Percentiles rank a stretch among this genome's conserved stretches.
phyloP scores from a whole-genome alignment of 2,113 vertebrate genomes.

The Labeo rohita region DNA sequence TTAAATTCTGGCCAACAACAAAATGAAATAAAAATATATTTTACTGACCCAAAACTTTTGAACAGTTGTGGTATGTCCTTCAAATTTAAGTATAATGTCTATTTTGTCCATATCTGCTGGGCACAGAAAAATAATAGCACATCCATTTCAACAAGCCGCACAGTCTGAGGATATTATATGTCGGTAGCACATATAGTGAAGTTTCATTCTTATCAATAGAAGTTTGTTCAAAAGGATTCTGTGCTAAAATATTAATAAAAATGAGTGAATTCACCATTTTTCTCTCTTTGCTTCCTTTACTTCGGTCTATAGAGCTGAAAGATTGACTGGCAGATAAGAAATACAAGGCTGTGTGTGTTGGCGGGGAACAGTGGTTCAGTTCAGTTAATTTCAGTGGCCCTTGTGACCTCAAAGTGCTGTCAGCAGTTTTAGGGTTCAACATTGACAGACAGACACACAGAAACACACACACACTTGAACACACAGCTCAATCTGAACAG shows the following conservation, averaged over 20 bases:
- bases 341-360: background rate
- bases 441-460: background rate
- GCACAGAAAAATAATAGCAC: background rate
- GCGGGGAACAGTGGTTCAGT: slow-evolving; percentile 7
- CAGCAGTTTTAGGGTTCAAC: slow-evolving; percentile 41
- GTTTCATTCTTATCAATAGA: background rate
- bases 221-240: background rate
- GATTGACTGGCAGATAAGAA: slow-evolving; percentile 33
- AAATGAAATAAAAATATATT: background rate
- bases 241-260: background rate
- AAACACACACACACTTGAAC: slow-evolving; percentile 8
- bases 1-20: too few species aligned
- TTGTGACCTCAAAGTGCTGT: slow-evolving; percentile 32
- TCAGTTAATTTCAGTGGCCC: slow-evolving; percentile 15
- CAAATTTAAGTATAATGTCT: background rate
- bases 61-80: background rate
- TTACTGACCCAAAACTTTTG: background rate
- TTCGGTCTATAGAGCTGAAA: background rate
- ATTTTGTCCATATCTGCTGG: background rate
- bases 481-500: background rate
- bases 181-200: background rate
- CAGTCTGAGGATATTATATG: background rate
- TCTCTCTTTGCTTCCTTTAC: background rate
- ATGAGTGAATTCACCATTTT: background rate
- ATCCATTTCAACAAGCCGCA: background rate